A percentile compares a stretch with the other conserved stretches of the same genome.
Evolutionary conservation across 2,113 vertebrate genomes (phyloP).

Genomic region (Equus quagga): DNA sequence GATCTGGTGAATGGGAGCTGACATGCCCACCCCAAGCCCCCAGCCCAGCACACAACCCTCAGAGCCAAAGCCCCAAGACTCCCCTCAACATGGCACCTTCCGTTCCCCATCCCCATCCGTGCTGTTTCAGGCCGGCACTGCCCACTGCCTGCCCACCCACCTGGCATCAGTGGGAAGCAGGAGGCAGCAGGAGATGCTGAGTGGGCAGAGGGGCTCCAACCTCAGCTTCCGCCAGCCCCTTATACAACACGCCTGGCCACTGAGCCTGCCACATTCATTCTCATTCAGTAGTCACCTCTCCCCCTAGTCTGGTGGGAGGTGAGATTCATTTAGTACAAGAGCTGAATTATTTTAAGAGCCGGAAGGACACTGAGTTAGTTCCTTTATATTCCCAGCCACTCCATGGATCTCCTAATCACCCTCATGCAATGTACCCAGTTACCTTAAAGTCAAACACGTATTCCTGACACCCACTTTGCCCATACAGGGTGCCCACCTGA

Average conservation of each 20-base stretch:
- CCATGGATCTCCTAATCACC: neutral
- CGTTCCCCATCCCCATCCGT: neutral
- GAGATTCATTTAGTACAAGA: neutral
- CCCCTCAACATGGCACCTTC: rapidly evolving
- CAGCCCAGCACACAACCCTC: neutral
- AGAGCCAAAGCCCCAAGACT: neutral
- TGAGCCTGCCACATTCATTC: rapidly evolving
- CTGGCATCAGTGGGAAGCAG: too few species aligned
- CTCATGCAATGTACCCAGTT: neutral
- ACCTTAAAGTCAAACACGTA: neutral
- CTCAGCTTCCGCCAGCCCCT: neutral
- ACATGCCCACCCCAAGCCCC: too few species aligned
- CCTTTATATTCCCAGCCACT: neutral
- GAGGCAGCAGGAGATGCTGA: neutral
- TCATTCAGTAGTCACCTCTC: neutral
- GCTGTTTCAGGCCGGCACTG: neutral
- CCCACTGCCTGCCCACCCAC: neutral
- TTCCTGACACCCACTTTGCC: neutral
- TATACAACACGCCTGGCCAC: neutral
- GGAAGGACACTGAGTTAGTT: neutral
- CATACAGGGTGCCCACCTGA: rapidly evolving
- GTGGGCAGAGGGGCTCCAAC: neutral
- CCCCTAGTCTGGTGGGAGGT: neutral
- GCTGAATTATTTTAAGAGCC: slow-evolving; percentile 8
- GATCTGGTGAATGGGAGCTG: rapidly evolving